Evolutionary conservation across 2,888 invertebrate species (phyloP), one percentile per base, ranked within the genome.

Genomic region (Falcaria lacertinaria): DNA sequence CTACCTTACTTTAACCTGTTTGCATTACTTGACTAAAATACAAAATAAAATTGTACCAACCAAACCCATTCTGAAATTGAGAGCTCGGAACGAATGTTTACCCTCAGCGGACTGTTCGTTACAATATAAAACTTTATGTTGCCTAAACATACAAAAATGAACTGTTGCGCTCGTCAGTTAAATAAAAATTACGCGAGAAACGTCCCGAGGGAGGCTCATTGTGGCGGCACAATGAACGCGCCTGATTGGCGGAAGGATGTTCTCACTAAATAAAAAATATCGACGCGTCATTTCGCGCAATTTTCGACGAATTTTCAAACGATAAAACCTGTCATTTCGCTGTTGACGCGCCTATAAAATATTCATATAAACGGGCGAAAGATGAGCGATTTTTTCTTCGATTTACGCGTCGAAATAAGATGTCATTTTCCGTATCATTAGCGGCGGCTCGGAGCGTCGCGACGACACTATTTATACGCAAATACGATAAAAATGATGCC

Each of bases 381-480:
- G 87, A 87, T 83, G 89, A 85, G 85, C 84, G 86, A 83, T 85
- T 88, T 88, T 89, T 89, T 89, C 87, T 87, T 87, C 87, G 88
- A 87, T 87, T 87, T 85, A 78, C 81, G 82, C 84, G 74, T 82
- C 85, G 84, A 83, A 89, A 90, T 89, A 89, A 89, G 90, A 89
- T 86, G 89, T 89, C 89, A 89, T 90, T 90, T 90, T 90, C 90
- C 89, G 88, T 86, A 79, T 89, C 90, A 90, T 90, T 90, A 90
- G 88, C 89, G 81, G 69, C 82, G 82, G 77, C 74, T 76, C 73
- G 80, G 78, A 77, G 78, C 81, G 77, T 68, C 77, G 72, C 80
- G 79, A 75, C 69, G 80, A 74, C 88, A 89, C 89, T 89, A 89
- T 89, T 88, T 88, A 88, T 86, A 88, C 87, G 86, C 86, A 88